A percentile compares a stretch with the other conserved stretches of the same genome.
Conservation (phyloP, 1,140 invertebrate species). For the Oryctes rhinoceros region DNA sequence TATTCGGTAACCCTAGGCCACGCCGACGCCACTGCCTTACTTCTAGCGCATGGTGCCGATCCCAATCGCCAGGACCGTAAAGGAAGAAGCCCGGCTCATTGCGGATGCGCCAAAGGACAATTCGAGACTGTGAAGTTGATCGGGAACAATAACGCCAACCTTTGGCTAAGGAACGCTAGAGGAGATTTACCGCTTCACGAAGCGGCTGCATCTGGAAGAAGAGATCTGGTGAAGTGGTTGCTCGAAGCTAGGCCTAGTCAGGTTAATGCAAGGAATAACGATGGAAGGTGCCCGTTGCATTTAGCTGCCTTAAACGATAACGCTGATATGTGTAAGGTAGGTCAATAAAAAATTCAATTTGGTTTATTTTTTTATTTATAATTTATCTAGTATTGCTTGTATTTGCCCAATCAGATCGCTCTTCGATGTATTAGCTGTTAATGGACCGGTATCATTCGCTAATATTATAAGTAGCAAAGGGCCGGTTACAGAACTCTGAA, state of each 20-base stretch:
- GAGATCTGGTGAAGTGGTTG: constrained; percentile 88
- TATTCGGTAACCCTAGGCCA: constrained; percentile 95
- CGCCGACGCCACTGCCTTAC: constrained; percentile 88
- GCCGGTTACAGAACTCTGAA: too few relatives aligned
- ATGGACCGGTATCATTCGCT: too few relatives aligned
- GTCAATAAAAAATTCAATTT: not conserved
- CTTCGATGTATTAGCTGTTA: too few relatives aligned
- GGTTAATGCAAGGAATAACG: constrained; percentile 89
- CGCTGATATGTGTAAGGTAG: constrained; percentile 88
- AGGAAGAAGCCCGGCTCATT: constrained; percentile 82
- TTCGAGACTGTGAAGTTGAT: constrained; percentile 82
- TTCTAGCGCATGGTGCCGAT: constrained; percentile 89
- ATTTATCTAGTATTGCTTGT: too few relatives aligned
- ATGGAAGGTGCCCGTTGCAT: constrained; percentile 92
- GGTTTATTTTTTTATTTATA: too few relatives aligned
- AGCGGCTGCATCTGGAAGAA: constrained; percentile 89
- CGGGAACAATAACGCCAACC: constrained; percentile 82
- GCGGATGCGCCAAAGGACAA: constrained; percentile 96
- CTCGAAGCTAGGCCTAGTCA: constrained; percentile 82
- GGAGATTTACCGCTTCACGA: constrained; percentile 95
- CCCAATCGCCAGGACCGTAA: constrained; percentile 91
- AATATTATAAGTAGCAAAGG: too few relatives aligned
- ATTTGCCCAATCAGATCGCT: too few relatives aligned
- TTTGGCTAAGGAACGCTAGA: constrained; percentile 91
- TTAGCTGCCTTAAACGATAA: constrained; percentile 95